These are phyloP conservation scores for Dinoponera quadriceps DNA, from an alignment of 1,140 invertebrate genomes.

Conservation along the genomic window DNA sequence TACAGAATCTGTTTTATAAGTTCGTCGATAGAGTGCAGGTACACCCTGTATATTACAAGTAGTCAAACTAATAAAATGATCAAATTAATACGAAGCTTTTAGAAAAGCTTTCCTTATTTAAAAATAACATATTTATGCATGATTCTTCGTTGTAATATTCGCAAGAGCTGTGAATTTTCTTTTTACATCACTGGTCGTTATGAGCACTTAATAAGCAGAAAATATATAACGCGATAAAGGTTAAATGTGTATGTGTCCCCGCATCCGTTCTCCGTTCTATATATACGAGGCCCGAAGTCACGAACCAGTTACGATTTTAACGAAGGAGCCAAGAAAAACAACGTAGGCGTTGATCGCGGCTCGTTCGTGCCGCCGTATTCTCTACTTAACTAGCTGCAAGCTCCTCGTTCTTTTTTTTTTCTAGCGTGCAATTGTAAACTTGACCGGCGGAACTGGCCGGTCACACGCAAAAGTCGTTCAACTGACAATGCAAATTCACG, in stretches of 20 bases:
- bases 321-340: conserved; percentile 21
- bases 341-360: conserved; percentile 30
- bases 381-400: conserved; percentile 62
- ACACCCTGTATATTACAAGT: too few relatives aligned
- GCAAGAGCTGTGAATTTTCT: not conserved
- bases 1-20: too few relatives aligned
- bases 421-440: conserved; percentile 72
- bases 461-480: conserved; percentile 67
- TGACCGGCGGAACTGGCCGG: conserved; percentile 66
- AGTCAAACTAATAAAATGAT: not conserved
- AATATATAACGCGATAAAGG: conserved; percentile 19
- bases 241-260: not conserved
- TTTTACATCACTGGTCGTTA: not conserved
- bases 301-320: conserved; percentile 51
- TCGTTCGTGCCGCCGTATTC: conserved; percentile 63
- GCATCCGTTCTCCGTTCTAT: not conserved
- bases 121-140: not conserved
- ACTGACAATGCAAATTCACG: conserved; percentile 55
- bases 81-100: not conserved
- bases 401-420: conserved; percentile 56
- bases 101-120: not conserved
- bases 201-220: not conserved
- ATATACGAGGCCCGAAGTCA: conserved; percentile 2
- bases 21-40: too few relatives aligned
- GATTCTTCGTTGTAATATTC: not conserved